A percentile compares a stretch with the other conserved stretches of the same genome.
phyloP scores from a whole-genome alignment of 1,140 invertebrate species.

The Brachionus rotundiformis region DNA sequence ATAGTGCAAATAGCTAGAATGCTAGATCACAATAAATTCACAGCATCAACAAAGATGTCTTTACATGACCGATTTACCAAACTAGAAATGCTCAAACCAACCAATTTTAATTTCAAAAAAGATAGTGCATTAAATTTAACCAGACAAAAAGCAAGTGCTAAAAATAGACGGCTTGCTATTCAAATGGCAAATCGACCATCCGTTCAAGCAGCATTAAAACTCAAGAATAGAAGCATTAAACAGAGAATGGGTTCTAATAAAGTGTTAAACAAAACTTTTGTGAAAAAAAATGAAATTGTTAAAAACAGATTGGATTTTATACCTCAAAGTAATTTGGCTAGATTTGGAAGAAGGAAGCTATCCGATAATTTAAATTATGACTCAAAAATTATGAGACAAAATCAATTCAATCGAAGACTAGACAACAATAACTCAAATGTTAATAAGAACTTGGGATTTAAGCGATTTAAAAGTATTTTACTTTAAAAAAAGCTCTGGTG shows the following conservation, averaged over 20 bases:
- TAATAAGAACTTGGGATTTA: background rate
- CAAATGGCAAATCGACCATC: constrained; percentile 67
- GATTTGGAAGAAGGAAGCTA: background rate
- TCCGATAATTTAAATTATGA: background rate
- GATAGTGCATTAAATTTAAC: background rate
- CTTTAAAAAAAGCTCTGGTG: background rate
- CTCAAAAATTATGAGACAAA: background rate
- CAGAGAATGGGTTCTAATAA: background rate
- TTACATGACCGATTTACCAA: constrained; percentile 62
- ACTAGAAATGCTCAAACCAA: constrained; percentile 11
- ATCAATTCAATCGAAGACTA: background rate
- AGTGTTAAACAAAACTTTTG: no score
- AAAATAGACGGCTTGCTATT: constrained; percentile 65
- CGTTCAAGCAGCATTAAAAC: constrained; percentile 64
- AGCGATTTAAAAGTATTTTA: background rate
- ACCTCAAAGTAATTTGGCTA: background rate
- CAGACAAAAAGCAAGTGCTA: constrained; percentile 58
- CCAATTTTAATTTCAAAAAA: background rate
- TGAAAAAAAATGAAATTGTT: background rate
- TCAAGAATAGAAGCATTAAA: constrained; percentile 58
- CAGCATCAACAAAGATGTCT: constrained; percentile 58
- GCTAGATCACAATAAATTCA: background rate
- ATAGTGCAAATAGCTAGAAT: background rate
- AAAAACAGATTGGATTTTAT: background rate
- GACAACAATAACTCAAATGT: background rate